Evolutionary conservation across 1,140 invertebrate genomes (phyloP).

Genomic region (Teleogryllus occipitalis): DNA sequence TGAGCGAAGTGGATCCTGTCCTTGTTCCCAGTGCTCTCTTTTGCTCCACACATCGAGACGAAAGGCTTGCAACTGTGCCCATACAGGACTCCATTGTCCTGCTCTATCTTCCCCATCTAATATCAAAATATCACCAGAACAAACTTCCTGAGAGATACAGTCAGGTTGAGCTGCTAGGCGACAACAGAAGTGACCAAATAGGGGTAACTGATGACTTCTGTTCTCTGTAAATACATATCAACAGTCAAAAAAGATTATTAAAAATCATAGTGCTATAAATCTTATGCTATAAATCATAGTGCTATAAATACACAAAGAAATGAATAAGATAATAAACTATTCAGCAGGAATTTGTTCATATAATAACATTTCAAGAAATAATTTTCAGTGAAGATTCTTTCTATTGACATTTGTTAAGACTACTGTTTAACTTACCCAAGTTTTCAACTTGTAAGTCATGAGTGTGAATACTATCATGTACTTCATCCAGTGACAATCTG

Average conservation of each 20-base stretch:
- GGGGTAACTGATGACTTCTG: conserved; percentile 47
- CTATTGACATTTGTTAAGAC: background rate
- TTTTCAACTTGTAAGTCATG: conserved; percentile 44
- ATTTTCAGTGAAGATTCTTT: too few species aligned
- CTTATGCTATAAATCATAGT: background rate
- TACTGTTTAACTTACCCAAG: conserved; percentile 33
- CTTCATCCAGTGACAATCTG: conserved; percentile 50
- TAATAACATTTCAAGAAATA: background rate
- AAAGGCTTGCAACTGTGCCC: conserved; percentile 27
- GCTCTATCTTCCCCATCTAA: conserved; percentile 6
- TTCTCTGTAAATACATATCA: conserved; percentile 37
- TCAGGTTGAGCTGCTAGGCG: conserved; percentile 58
- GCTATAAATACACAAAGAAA: background rate
- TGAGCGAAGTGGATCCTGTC: conserved; percentile 30
- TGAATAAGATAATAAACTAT: background rate
- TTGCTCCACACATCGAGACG: conserved; percentile 36
- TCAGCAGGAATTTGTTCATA: background rate
- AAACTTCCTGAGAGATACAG: conserved; percentile 46
- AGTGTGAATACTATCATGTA: conserved; percentile 46
- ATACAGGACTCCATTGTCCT: conserved; percentile 21
- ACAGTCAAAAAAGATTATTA: conserved; percentile 10
- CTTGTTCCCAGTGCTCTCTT: conserved; percentile 36
- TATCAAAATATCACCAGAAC: conserved; percentile 41
- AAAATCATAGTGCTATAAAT: background rate
- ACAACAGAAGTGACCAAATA: conserved; percentile 68